Evolutionary conservation across 2,113 vertebrate genomes (phyloP).

Genomic region (Coturnix japonica): DNA sequence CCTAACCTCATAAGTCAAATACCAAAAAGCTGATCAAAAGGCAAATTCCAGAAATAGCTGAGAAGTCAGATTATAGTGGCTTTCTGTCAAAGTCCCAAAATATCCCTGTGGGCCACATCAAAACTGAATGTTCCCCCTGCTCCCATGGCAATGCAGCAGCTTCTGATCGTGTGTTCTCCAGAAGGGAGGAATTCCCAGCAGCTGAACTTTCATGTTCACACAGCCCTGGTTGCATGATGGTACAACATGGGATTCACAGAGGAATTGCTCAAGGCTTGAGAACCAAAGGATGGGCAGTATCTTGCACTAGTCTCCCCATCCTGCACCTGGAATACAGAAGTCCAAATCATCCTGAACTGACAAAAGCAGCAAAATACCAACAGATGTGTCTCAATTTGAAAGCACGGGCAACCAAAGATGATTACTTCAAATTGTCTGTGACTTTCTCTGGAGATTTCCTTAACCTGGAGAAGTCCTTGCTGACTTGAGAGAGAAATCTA

Average conservation of each 20-base stretch:
- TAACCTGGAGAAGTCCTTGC: neutral
- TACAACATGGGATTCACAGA: accelerated
- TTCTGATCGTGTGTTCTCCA: neutral
- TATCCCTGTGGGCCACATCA: neutral
- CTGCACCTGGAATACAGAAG: neutral
- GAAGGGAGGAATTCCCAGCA: neutral
- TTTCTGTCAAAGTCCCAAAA: neutral
- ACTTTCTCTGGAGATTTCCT: neutral
- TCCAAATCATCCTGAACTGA: neutral
- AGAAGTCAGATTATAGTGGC: neutral
- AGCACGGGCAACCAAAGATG: accelerated
- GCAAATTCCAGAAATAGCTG: neutral
- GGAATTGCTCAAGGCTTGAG: neutral
- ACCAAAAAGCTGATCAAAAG: neutral
- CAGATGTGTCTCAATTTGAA: neutral
- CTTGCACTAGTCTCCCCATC: too few relatives aligned
- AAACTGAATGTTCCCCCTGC: neutral
- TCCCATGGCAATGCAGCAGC: neutral
- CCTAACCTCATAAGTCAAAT: neutral
- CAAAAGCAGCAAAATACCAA: too few relatives aligned
- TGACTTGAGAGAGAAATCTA: neutral
- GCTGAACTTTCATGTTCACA: accelerated
- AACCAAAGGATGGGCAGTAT: neutral
- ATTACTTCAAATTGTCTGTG: neutral
- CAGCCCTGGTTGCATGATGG: neutral